Conservation (phyloP, 1,140 invertebrate genomes). For the Drosophila oshimai region DNA sequence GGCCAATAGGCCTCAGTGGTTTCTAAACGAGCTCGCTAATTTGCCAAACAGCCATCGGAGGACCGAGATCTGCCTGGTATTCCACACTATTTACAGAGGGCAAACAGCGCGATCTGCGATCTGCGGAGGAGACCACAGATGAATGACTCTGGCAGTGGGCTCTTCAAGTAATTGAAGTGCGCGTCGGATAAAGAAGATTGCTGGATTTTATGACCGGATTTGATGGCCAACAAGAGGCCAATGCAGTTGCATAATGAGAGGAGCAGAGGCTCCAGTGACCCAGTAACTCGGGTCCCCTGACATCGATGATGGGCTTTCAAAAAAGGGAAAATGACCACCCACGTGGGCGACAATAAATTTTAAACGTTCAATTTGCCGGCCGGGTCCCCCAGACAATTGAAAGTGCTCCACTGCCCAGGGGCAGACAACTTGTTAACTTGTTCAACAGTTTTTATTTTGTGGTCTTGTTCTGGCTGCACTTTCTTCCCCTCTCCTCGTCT, state of each 20-base stretch:
- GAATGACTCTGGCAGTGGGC: slow-evolving; percentile 7
- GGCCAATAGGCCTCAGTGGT: slow-evolving; percentile 41
- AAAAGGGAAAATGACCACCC: slow-evolving; percentile 57
- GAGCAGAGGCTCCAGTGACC: slow-evolving; percentile 48
- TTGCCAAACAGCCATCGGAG: slow-evolving; percentile 52
- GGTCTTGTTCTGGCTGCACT: slow-evolving; percentile 2
- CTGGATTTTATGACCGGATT: slow-evolving; percentile 36
- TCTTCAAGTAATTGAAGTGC: slow-evolving; percentile 43
- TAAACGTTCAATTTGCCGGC: slow-evolving; percentile 62
- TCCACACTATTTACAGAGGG: slow-evolving; percentile 41
- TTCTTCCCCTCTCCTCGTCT: slow-evolving; percentile 7
- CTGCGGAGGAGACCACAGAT: slow-evolving; percentile 45
- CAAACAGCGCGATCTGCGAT: slow-evolving; percentile 41
- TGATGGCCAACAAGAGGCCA: slow-evolving; percentile 16
- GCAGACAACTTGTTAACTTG: slow-evolving; percentile 65
- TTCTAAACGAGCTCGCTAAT: slow-evolving; percentile 69
- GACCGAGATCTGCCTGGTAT: slow-evolving; percentile 13
- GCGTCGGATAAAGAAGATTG: slow-evolving; percentile 23
- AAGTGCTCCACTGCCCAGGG: slow-evolving; percentile 46
- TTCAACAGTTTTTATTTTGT: slow-evolving; percentile 23
- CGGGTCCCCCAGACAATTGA: slow-evolving; percentile 63
- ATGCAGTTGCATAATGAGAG: slow-evolving; percentile 61
- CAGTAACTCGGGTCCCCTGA: slow-evolving; percentile 15
- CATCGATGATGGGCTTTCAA: slow-evolving; percentile 36
- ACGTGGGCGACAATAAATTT: slow-evolving; percentile 64